Evolutionary conservation across 2,888 invertebrate genomes (phyloP), one percentile per base, ranked within the genome.

Genomic region (Diplolepis rosae): DNA sequence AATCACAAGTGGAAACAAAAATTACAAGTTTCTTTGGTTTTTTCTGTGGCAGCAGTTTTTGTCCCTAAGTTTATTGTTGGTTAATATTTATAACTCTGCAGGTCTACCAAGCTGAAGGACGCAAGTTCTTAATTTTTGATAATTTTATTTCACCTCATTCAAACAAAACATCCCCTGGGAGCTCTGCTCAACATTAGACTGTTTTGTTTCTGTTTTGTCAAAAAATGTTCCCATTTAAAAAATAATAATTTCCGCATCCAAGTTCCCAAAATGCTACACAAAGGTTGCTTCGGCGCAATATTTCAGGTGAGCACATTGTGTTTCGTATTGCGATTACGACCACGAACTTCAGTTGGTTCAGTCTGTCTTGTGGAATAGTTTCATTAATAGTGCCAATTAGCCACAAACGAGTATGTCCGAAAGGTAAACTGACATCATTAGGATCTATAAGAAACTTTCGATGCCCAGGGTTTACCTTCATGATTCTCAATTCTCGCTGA

Each of bases 381-480:
- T 22, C 35, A 42, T 42, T 61, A 24, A 61, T 61, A n/a, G 39
- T 35, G 61, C 9, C 39, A 61, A 61, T 61, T 61, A 42, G n/a
- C 22, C 7, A 24, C 24, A 61, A 61, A 39, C 27, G n/a, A 35
- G 22, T 61, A 42, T 61, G 27, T 15, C n/a, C 39, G 27, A 61
- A 61, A 61, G 61, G 39, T 61, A 61, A 61, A 61, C 39, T 61
- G 15, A 42, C 61, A 42, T 61, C 61, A 42, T 42, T 61, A 61
- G 27, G 39, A 42, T 24, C 61, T 24, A 61, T 61, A 39, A 61
- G 61, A 39, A 61, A 61, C 61, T 66, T 39, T 68, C 82, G 80
- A 85, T 86, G 86, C 86, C 86, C 86, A 86, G 86, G 86, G 86
- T 86, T 86, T 86, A 86, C 78, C 42, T 28, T 32, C 66, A 71